These are phyloP conservation scores for Spisula solida DNA, from an alignment of 2,888 invertebrate species.

Conservation along the genomic window DNA sequence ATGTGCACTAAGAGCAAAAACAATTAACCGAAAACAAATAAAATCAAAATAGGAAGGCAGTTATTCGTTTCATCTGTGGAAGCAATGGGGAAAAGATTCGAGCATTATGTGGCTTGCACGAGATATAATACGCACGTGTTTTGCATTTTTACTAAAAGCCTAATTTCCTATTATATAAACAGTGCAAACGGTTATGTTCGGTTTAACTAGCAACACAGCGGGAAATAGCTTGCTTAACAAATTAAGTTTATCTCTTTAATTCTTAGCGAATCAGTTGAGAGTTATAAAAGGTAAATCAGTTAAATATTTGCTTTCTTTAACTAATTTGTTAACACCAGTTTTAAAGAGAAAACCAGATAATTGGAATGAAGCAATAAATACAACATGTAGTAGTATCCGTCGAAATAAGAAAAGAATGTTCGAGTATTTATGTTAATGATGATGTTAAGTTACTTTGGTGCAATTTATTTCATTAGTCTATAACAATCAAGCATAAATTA, in stretches of 20 bases:
- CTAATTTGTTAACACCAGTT: conserved; percentile 14
- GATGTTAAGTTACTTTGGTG: too few relatives aligned
- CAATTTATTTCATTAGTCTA: too few relatives aligned
- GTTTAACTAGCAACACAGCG: conserved; percentile 38
- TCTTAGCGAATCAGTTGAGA: conserved; percentile 24
- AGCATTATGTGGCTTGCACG: not conserved
- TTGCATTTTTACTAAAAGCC: conserved; percentile 65
- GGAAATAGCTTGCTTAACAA: conserved; percentile 54
- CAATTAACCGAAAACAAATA: conserved; percentile 22
- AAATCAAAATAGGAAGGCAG: conserved; percentile 16
- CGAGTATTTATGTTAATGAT: not conserved
- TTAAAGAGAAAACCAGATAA: too few relatives aligned
- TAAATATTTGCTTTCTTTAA: conserved; percentile 13
- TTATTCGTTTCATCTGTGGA: conserved; percentile 6
- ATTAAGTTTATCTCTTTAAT: conserved; percentile 56
- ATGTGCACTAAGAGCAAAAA: not conserved
- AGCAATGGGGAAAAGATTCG: conserved; percentile 5
- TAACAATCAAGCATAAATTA: too few relatives aligned
- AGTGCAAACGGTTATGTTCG: conserved; percentile 42
- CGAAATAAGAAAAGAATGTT: not conserved
- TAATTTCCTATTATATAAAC: conserved; percentile 61
- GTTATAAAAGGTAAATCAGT: conserved; percentile 21
- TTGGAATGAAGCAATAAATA: too few relatives aligned
- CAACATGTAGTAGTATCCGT: too few relatives aligned
- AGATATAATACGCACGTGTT: conserved; percentile 56